Base-by-base conservation (phyloP, 2,888 invertebrate genomes). In the Bellardia bayeri region DNA sequence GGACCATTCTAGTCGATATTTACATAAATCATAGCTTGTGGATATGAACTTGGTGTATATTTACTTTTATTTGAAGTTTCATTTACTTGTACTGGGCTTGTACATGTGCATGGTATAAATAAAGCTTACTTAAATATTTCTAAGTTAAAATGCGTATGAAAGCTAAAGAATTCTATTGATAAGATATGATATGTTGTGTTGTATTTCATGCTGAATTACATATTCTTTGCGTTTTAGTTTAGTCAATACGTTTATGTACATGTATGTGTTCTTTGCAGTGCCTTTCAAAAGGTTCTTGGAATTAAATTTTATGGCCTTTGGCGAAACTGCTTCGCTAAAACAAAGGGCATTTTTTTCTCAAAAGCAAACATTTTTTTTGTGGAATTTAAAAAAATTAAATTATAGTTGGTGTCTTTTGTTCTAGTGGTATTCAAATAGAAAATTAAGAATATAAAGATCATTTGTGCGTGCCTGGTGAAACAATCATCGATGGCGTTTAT, bases 261-360 rank as follows among this genome's bases (percentile, higher is more conserved):
- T 75, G 37, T 64, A 16, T 64, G 37, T 63, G 54, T 54, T 76
- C 42, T 1, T 69, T 71, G 71, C 33, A 71, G 63, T 76, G 76
- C 63, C 63, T 71, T 61, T 69, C 49, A 76, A 61, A 69, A 63
- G 69, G 49, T 63, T 69, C n/a, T 63, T 76, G 68, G 51, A 75
- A 82, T 75, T 76, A 51, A 82, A 82, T 82, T 69, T 75, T 76
- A 75, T 83, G 82, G 76, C 82, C 82, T 83, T 71, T 69, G 33
- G 76, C 69, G 69, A 83, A 76, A 76, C 63, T 76, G 61, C 54
- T 58, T 68, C 75, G 16, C 37, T 42, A 76, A 51, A 51, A 82
- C 75, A 51, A 69, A 75, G 49, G 68, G 75, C 30, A 68, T 42
- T 69, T 82, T 58, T 76, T 61, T 82, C 82, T 61, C 61, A 51